Conservation (phyloP, 2,888 invertebrate species). For the Lobophora halterata region DNA sequence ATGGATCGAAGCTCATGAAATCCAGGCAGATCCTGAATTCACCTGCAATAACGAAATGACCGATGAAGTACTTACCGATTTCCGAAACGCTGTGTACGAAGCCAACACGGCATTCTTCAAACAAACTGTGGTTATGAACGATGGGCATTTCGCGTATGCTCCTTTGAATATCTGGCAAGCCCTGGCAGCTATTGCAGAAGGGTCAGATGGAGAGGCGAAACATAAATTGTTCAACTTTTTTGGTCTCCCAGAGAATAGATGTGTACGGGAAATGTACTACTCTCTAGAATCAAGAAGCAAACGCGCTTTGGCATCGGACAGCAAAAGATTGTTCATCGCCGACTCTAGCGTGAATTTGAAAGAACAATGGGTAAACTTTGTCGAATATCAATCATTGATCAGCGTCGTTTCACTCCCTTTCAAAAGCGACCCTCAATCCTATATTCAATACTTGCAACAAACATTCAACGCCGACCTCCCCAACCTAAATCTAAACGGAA, state of each 20-base stretch:
- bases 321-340: constrained; percentile 28
- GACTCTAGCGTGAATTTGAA: constrained; percentile 28
- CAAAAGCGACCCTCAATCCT: too few relatives aligned
- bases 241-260: constrained; percentile 33
- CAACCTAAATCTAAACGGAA: too few relatives aligned
- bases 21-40: too few relatives aligned
- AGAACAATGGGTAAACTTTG: constrained; percentile 24
- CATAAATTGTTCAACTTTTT: constrained; percentile 28
- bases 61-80: background rate
- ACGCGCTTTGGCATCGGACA: constrained; percentile 23
- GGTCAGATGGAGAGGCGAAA: constrained; percentile 26
- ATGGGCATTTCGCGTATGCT: constrained; percentile 33
- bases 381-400: constrained; percentile 18
- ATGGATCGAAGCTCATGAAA: too few relatives aligned
- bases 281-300: constrained; percentile 35
- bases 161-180: constrained; percentile 35
- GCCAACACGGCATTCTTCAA: background rate
- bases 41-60: background rate
- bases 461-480: too few relatives aligned
- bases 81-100: background rate
- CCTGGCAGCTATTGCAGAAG: constrained; percentile 38
- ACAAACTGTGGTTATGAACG: background rate
- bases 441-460: too few relatives aligned
- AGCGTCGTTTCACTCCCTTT: constrained; percentile 12
- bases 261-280: constrained; percentile 36